Base-by-base conservation (phyloP, 2,797 vertebrate genomes). In the Pterois miles region DNA sequence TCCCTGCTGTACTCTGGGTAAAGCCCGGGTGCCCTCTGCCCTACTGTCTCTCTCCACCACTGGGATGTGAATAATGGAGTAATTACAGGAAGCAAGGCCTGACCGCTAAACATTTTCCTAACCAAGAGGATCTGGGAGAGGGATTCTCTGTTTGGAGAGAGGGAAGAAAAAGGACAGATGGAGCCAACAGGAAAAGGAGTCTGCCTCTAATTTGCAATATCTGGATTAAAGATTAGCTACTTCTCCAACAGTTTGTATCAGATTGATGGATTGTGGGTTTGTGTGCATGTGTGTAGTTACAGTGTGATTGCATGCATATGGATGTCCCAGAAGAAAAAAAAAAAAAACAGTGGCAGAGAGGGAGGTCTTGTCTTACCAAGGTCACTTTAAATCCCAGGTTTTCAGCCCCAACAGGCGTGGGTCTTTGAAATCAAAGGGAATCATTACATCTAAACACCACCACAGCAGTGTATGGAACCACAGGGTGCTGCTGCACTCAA, bases 71-170 rank as follows among this genome's bases (percentile, higher is more conserved):
- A 92, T 91, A 91, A 91, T 89, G 81, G 84, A 86, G 84, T 93
- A 92, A 93, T 93, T 93, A 92, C 92, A 94, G 93, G 92, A 94
- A 93, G 90, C 88, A 72, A 63, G 63, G 68, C 77, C 80, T 3
- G 31, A 91, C 92, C 87, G 20, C 88, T 86, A 86, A 91, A 90
- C 82, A 91, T 91, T 93, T 92, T 93, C 86, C 90, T 70, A 87
- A 91, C 91, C 90, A n/a, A 89, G 74, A 84, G 71, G 85, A 89
- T 86, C 83, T 82, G 82, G 78, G 82, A 86, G 80, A 88, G 82
- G 86, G 87, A 89, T 87, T 80, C 86, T 86, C 75, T 50, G 11
- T 74, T 78, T 74, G 54, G 80, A 82, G 33, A 23, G 54, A 80
- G 67, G 38, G 65, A 76, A 50, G 65, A 78, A 73, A 78, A 83